These are phyloP conservation scores for Rugalucina vietnamica DNA, from an alignment of 2,888 invertebrate genomes.

Conservation along the genomic window DNA sequence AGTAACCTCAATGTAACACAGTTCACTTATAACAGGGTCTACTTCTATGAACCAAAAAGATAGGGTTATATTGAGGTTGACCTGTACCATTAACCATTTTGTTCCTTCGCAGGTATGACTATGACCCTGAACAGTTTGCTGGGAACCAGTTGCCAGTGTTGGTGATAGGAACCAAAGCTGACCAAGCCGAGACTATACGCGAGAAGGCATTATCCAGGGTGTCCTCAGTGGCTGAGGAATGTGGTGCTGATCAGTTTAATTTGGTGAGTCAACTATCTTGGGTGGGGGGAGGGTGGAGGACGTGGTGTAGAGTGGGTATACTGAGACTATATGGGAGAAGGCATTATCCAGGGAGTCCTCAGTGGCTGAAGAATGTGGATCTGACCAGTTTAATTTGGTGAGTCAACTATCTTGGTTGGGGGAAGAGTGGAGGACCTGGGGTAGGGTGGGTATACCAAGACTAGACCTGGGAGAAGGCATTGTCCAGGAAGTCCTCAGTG, in stretches of 20 bases:
- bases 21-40: no score
- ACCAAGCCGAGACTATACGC: constrained; percentile 91
- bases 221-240: constrained; percentile 93
- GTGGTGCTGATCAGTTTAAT: constrained; percentile 96
- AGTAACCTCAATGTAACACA: no score
- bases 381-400: constrained; percentile 95
- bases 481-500: constrained; percentile 87
- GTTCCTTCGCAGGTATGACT: constrained; percentile 75
- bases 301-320: constrained; percentile 97
- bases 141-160: constrained; percentile 93
- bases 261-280: no score
- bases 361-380: constrained; percentile 95
- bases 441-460: constrained; percentile 95
- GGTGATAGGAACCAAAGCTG: constrained; percentile 96
- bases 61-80: no score
- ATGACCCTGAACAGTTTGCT: constrained; percentile 84
- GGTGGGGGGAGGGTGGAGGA: no score
- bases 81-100: no score
- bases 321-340: constrained; percentile 89
- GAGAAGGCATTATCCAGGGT: constrained; percentile 84
- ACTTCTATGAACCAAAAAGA: no score
- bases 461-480: constrained; percentile 87
- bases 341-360: constrained; percentile 86
- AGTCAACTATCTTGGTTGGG: no score
- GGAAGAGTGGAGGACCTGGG: no score